A percentile compares a stretch with the other conserved stretches of the same genome.
phyloP scores from a whole-genome alignment of 2,888 invertebrate species.

The Brachynemurus nebulosus region DNA sequence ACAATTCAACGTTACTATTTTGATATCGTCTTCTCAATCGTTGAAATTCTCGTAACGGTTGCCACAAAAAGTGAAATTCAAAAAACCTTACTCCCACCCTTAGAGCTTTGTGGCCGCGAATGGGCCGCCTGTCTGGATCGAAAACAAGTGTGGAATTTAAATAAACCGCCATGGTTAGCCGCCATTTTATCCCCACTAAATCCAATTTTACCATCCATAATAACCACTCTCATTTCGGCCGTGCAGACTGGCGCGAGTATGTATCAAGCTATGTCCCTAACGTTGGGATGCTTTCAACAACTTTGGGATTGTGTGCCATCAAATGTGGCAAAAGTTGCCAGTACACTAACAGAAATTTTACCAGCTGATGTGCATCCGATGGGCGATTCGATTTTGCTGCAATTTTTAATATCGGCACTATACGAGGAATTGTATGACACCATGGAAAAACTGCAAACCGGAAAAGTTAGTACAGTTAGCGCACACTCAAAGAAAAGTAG shows the following conservation, averaged over 20 bases:
- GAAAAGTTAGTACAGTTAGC: constrained; percentile 15
- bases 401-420: constrained; percentile 51
- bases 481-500: constrained; percentile 22
- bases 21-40: constrained; percentile 46
- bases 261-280: constrained; percentile 67
- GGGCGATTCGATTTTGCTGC: constrained; percentile 55
- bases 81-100: constrained; percentile 45
- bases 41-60: constrained; percentile 46
- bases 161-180: constrained; percentile 62
- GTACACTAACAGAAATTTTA: constrained; percentile 49
- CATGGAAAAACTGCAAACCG: constrained; percentile 30
- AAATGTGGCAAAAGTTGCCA: constrained; percentile 35
- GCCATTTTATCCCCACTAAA: constrained; percentile 52
- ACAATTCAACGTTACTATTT: constrained; percentile 28
- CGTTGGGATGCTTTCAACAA: constrained; percentile 53
- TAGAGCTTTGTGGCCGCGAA: constrained; percentile 39
- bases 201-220: constrained; percentile 47
- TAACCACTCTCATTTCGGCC: constrained; percentile 53
- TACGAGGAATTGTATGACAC: constrained; percentile 50
- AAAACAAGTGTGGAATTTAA: constrained; percentile 71
- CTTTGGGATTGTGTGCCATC: constrained; percentile 54
- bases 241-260: constrained; percentile 62
- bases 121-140: constrained; percentile 66
- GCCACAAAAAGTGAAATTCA: constrained; percentile 50
- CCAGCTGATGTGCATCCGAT: constrained; percentile 57